Percentiles rank a stretch among this genome's conserved stretches.
These are phyloP conservation scores for Bombus soroeensis DNA, from an alignment of 1,140 invertebrate genomes.

Conservation along the genomic window DNA sequence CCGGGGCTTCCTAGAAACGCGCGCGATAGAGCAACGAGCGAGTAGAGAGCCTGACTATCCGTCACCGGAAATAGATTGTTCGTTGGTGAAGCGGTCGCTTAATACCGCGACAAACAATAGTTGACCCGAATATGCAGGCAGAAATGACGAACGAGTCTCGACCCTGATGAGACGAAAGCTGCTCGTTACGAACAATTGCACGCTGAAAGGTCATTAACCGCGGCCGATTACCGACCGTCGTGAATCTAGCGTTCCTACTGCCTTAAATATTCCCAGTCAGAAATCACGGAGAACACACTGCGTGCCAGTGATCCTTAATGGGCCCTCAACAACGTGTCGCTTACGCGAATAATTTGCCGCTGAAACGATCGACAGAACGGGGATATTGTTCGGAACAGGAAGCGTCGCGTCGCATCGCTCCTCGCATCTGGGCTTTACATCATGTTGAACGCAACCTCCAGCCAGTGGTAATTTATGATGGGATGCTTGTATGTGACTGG, in stretches of 20 bases:
- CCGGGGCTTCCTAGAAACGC: slow-evolving; percentile 31
- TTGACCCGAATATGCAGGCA: slow-evolving; percentile 66
- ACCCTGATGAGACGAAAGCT: slow-evolving; percentile 52
- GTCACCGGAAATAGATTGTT: slow-evolving; percentile 69
- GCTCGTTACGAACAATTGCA: slow-evolving; percentile 44
- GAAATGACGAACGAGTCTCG: slow-evolving; percentile 56
- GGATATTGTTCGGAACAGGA: too few species aligned
- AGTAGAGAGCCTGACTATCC: slow-evolving; percentile 42
- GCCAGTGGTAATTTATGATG: not conserved
- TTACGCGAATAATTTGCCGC: slow-evolving; percentile 25
- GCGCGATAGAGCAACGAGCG: slow-evolving; percentile 17
- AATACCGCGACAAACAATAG: slow-evolving; percentile 68
- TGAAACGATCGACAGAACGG: slow-evolving; percentile 18
- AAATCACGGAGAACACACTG: too few species aligned
- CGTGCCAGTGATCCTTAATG: too few species aligned
- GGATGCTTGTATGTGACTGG: slow-evolving; percentile 11
- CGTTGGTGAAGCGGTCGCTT: slow-evolving; percentile 52
- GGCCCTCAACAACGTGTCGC: not conserved
- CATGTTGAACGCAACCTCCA: slow-evolving; percentile 4
- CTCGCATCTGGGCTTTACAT: not conserved
- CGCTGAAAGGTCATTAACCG: slow-evolving; percentile 57
- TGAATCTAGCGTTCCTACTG: not conserved
- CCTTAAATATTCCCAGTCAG: slow-evolving; percentile 22
- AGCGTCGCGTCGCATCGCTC: too few species aligned
- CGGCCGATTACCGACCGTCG: slow-evolving; percentile 23